These are phyloP conservation scores for Galago senegalensis DNA, from an alignment of 2,797 vertebrate species.

Conservation along the genomic window DNA sequence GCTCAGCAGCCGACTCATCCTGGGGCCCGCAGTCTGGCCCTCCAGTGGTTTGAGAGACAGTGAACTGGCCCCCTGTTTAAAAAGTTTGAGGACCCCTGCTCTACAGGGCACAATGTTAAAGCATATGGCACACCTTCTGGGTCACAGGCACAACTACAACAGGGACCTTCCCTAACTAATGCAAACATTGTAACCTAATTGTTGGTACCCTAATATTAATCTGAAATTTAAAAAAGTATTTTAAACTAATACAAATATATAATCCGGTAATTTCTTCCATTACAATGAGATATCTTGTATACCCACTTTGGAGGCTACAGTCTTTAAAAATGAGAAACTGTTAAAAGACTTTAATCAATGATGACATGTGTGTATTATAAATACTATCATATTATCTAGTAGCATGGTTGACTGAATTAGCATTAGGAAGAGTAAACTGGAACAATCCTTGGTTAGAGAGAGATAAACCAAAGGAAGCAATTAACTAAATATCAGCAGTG, in stretches of 20 bases:
- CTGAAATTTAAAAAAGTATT: no score
- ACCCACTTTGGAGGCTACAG: background rate
- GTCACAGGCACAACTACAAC: no score
- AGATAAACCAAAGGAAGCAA: slow-evolving; percentile 32
- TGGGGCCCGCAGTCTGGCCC: no score
- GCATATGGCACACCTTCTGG: no score
- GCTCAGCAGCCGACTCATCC: no score
- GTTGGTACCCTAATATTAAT: no score
- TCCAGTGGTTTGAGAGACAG: no score
- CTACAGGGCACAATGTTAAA: no score
- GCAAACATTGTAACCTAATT: no score
- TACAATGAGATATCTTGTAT: background rate
- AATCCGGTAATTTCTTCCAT: background rate
- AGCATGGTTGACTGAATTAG: background rate
- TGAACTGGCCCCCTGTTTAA: no score
- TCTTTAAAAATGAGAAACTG: slow-evolving; percentile 33
- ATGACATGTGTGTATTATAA: background rate
- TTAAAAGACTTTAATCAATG: background rate
- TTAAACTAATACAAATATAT: background rate
- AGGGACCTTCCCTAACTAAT: no score
- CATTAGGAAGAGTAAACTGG: background rate
- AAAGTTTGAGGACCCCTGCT: no score
- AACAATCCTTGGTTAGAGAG: background rate
- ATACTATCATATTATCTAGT: background rate
- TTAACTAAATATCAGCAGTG: background rate